Conservation (phyloP, 2,113 vertebrate species). For the Leucosticte australis region DNA sequence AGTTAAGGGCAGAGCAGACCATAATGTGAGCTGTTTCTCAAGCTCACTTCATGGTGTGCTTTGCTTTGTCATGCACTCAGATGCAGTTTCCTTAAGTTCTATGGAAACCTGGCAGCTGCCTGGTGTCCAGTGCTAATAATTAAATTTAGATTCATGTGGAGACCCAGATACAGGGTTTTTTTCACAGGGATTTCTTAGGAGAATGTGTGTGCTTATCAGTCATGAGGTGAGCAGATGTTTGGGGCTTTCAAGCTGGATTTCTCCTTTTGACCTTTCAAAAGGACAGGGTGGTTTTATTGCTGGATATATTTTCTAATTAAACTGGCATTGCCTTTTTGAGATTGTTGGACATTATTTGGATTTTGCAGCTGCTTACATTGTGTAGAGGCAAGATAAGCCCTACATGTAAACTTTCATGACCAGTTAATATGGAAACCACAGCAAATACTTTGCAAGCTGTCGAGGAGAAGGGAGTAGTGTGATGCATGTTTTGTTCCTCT, state of each 20-base stretch:
- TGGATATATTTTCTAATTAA: conserved; percentile 17
- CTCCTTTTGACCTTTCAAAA: conserved; percentile 7
- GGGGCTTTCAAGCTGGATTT: background rate
- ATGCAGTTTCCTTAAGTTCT: background rate
- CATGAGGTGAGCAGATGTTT: background rate
- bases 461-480: background rate
- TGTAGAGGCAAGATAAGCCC: background rate
- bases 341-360: background rate
- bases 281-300: background rate
- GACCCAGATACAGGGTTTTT: background rate
- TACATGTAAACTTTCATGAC: background rate
- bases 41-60: background rate
- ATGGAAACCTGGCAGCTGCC: background rate
- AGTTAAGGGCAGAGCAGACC: background rate
- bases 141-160: background rate
- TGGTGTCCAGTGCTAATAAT: background rate
- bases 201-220: background rate
- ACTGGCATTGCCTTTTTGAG: background rate
- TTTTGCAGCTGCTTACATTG: background rate
- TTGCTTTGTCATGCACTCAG: background rate
- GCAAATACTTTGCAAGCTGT: background rate
- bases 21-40: background rate
- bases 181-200: background rate
- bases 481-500: background rate
- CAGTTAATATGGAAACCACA: background rate